Evolutionary conservation across 1,140 invertebrate species (phyloP).

Genomic region (Kradibia gibbosae): DNA sequence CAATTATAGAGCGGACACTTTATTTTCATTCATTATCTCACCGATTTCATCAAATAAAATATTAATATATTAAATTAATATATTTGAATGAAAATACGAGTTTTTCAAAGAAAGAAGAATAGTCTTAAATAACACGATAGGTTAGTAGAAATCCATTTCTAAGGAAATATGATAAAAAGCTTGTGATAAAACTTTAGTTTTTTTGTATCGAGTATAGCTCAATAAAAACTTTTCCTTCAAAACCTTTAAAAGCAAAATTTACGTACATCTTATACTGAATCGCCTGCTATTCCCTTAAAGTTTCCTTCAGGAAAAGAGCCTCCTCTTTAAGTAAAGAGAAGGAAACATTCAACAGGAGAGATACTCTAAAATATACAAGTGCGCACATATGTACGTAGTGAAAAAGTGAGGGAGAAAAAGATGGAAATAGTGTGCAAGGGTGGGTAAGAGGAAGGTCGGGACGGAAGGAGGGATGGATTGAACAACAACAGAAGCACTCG

Average conservation of each 20-base stretch:
- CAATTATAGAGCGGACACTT: constrained; percentile 5
- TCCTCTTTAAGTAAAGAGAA: background rate
- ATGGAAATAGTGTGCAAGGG: constrained; percentile 48
- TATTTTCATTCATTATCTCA: constrained; percentile 1
- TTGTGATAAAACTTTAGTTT: background rate
- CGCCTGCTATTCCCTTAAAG: constrained; percentile 45
- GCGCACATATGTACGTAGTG: background rate
- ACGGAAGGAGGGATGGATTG: background rate
- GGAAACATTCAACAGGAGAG: background rate
- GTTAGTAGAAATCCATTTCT: too few relatives aligned
- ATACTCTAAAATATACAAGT: too few relatives aligned
- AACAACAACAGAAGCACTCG: background rate
- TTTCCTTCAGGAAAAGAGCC: background rate
- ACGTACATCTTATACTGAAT: constrained; percentile 42
- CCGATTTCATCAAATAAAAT: background rate
- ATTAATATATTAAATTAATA: background rate
- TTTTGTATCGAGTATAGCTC: background rate
- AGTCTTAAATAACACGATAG: background rate
- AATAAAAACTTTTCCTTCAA: constrained; percentile 10
- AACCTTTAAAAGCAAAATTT: constrained; percentile 43
- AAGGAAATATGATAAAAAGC: background rate
- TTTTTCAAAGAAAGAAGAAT: background rate
- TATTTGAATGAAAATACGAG: background rate
- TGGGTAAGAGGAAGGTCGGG: background rate
- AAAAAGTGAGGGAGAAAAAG: background rate